Percentiles rank a stretch among this genome's conserved stretches.
phyloP scores from a whole-genome alignment of 2,888 invertebrate genomes.

The Tetrapedia diversipes region DNA sequence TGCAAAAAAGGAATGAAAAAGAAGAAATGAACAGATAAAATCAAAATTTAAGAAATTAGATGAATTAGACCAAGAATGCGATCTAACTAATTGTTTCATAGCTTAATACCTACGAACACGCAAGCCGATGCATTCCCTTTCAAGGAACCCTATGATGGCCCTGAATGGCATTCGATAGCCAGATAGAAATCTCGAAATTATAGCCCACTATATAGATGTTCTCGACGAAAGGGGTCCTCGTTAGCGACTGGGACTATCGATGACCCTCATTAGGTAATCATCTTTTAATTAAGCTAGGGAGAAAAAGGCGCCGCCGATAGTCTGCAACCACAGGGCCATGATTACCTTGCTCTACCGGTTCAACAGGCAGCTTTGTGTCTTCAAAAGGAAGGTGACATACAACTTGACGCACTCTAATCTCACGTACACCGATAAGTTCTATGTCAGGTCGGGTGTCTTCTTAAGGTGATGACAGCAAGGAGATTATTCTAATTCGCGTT shows the following conservation, averaged over 20 bases:
- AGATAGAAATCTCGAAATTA: conserved; percentile 59
- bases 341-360: conserved; percentile 71
- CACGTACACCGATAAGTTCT: conserved; percentile 18
- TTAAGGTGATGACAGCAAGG: not conserved
- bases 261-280: conserved; percentile 76
- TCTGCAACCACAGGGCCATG: conserved; percentile 51
- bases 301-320: conserved; percentile 56
- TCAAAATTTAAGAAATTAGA: conserved; percentile 34
- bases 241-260: conserved; percentile 64
- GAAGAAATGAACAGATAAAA: not conserved
- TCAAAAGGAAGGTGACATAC: conserved; percentile 28
- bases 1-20: not conserved
- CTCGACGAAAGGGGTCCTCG: conserved; percentile 52
- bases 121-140: conserved; percentile 27
- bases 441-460: conserved; percentile 25
- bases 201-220: conserved; percentile 44
- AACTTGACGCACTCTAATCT: conserved; percentile 51
- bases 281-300: conserved; percentile 72
- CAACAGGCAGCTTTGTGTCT: conserved; percentile 41
- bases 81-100: conserved; percentile 42
- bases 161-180: conserved; percentile 1
- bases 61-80: conserved; percentile 36
- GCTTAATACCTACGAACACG: conserved; percentile 3
- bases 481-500: conserved; percentile 8
- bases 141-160: conserved; percentile 10